Evolutionary conservation across 2,888 invertebrate species (phyloP).

Genomic region (Chydorus sphaericus): DNA sequence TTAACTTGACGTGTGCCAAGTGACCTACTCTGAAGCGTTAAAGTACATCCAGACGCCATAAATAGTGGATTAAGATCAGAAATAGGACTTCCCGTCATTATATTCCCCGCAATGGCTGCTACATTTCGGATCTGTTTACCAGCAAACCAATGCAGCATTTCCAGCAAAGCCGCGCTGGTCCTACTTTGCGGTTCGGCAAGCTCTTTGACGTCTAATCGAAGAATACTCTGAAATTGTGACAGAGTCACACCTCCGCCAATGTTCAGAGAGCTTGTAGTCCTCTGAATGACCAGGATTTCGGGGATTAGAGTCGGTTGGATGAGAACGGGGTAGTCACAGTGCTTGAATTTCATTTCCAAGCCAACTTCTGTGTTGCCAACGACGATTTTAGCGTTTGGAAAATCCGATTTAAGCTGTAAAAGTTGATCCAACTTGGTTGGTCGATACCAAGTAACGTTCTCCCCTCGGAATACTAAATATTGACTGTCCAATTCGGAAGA

Average conservation of each 20-base stretch:
- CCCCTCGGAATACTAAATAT: constrained; percentile 44
- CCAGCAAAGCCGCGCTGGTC: constrained; percentile 39
- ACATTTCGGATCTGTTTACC: constrained; percentile 90
- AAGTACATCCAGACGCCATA: constrained; percentile 46
- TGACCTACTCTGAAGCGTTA: constrained; percentile 15
- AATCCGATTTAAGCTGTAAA: constrained; percentile 46
- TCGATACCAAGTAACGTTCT: constrained; percentile 56
- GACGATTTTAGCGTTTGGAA: constrained; percentile 60
- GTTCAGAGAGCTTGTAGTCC: constrained; percentile 41
- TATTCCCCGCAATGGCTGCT: constrained; percentile 80
- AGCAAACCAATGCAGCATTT: constrained; percentile 89
- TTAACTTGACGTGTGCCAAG: constrained; percentile 35
- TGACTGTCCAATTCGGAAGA: constrained; percentile 37
- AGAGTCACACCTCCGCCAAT: constrained; percentile 70
- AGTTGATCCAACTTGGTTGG: constrained; percentile 51
- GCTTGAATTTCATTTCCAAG: constrained; percentile 78
- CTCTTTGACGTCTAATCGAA: constrained; percentile 21
- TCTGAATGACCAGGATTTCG: constrained; percentile 46
- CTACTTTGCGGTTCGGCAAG: constrained; percentile 32
- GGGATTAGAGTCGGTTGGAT: constrained; percentile 53
- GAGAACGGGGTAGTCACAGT: constrained; percentile 58
- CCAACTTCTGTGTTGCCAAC: constrained; percentile 84
- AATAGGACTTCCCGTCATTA: constrained; percentile 90
- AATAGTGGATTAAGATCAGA: constrained; percentile 89
- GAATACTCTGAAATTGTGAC: constrained; percentile 54